Evolutionary conservation across 2,113 vertebrate species (phyloP).

Genomic region (Callipepla squamata): DNA sequence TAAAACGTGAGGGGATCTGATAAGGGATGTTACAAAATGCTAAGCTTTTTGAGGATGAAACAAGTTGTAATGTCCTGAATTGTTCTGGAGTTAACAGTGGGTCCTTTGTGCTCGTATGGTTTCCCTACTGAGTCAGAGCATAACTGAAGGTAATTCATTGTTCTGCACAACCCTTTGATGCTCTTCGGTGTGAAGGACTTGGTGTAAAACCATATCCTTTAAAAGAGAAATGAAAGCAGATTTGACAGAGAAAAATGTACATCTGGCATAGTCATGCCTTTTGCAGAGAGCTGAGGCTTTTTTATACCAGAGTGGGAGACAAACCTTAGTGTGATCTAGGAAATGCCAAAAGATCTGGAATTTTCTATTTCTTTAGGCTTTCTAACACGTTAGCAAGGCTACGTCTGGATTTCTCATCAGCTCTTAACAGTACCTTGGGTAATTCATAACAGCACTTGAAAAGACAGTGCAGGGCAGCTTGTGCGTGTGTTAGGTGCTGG

Average conservation of each 20-base stretch:
- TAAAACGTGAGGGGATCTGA: neutral
- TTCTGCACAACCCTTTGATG: neutral
- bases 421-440: conserved; percentile 1
- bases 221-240: conserved; percentile 6
- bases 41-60: neutral
- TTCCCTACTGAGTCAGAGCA: neutral
- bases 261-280: neutral
- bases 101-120: neutral
- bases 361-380: conserved; percentile 35
- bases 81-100: neutral
- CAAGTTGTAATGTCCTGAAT: neutral
- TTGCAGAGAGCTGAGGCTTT: conserved; percentile 4
- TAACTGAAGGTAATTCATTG: neutral
- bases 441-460: conserved; percentile 9
- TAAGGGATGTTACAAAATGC: neutral
- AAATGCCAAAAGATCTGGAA: conserved; percentile 14
- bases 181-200: neutral
- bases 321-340: neutral
- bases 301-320: neutral
- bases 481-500: conserved; percentile 17
- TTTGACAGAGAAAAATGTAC: conserved; percentile 7
- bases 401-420: conserved; percentile 70
- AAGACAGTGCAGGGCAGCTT: conserved; percentile 4
- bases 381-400: conserved; percentile 8
- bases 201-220: neutral